Evolutionary conservation across 2,888 invertebrate genomes (phyloP), one percentile per base, ranked within the genome.

Genomic region (Furcula furcula): DNA sequence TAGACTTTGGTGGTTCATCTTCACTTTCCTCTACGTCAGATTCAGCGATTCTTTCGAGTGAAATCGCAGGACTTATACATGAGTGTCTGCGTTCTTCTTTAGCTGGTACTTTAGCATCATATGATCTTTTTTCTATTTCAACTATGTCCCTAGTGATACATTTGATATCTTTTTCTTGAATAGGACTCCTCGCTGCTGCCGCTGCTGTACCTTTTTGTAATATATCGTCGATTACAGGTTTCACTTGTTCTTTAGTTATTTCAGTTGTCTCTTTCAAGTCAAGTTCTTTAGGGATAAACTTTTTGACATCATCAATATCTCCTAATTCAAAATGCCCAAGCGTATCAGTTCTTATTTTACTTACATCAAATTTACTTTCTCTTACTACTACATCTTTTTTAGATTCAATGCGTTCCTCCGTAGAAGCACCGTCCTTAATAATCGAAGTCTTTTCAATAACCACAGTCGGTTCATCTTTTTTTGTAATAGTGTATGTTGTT

Each of bases 61-160:
- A 88, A 33, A 87, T 79, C 9, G 88, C 88, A 23, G 88, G 88
- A 43, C 88, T 88, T 2, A 88, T 78, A 46, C 87, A 88, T 0
- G 88, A 88, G 68, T 86, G 87, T 46, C 88, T 66, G 10, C 88
- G 70, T 55, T 88, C 88, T 19, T 86, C 85, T 65, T 82, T 86
- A 16, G 72, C 76, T 0, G 87, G 87, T 12, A 82, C 79, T 67
- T 87, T 88, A n/a, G 83, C 75, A 52, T 88, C 87, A 34, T 87
- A 88, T 0, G 84, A 85, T 31, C 87, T 58, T 48, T 81, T 86
- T 59, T 88, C 87, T 1, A 68, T 67, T 49, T 87, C 86, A 7
- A 79, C 62, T 30, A 79, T 65, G 46, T 88, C 87, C 62, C 78
- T 86, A 1, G 76, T 65, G 2, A 80, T 51, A 1, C 43, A 56